A percentile compares a stretch with the other conserved stretches of the same genome.
These are phyloP conservation scores for Chaetops frenatus DNA, from an alignment of 2,113 vertebrate genomes.

Conservation along the genomic window DNA sequence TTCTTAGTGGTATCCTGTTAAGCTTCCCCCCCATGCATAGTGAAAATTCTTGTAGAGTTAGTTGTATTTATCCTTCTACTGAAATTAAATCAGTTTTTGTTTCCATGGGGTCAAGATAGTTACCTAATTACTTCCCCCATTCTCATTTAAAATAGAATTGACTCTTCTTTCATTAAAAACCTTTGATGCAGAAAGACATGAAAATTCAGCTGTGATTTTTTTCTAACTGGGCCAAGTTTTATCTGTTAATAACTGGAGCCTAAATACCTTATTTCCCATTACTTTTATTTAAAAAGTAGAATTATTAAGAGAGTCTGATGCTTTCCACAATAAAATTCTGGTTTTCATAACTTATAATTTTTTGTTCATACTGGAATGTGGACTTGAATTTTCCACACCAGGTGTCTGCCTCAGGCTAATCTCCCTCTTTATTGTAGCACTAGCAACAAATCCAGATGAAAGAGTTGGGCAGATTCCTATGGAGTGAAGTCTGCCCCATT, in stretches of 20 bases:
- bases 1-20: accelerated
- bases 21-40: accelerated
- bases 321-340: not conserved
- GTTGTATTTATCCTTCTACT: not conserved
- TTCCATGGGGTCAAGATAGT: not conserved
- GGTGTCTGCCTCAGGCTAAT: not conserved
- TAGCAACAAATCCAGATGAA: not conserved
- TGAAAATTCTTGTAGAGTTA: not conserved
- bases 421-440: not conserved
- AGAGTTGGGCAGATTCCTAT: not conserved
- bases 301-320: not conserved
- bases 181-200: not conserved
- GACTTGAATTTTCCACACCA: not conserved
- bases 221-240: not conserved
- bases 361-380: not conserved
- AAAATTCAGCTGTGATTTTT: not conserved
- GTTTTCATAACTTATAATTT: not conserved
- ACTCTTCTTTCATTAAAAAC: not conserved
- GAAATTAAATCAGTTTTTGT: not conserved
- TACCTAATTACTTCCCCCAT: not conserved
- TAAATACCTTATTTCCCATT: not conserved
- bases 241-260: not conserved
- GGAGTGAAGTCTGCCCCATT: not conserved
- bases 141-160: not conserved
- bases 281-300: not conserved